A percentile compares a stretch with the other conserved stretches of the same genome.
These are phyloP conservation scores for Antheraea assamensis DNA, from an alignment of 2,888 invertebrate species.

Conservation along the genomic window DNA sequence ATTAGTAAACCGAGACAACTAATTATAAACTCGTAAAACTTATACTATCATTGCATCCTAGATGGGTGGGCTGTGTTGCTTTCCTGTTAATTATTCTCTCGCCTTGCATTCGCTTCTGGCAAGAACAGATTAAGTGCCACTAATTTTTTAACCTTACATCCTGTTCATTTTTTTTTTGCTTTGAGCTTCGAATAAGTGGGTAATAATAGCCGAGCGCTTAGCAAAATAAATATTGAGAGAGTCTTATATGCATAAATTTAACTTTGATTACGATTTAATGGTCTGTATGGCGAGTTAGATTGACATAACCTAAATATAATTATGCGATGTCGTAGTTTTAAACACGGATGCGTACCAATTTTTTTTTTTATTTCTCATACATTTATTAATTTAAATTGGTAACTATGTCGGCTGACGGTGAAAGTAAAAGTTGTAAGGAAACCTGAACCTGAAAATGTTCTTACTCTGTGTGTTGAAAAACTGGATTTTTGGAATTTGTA, in stretches of 20 bases:
- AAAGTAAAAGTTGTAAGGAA: too few species aligned
- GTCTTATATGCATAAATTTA: neutral
- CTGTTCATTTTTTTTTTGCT: slow-evolving; percentile 13
- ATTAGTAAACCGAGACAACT: neutral
- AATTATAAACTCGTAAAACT: neutral
- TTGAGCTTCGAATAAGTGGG: neutral
- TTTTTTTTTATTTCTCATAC: too few species aligned
- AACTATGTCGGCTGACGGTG: too few species aligned
- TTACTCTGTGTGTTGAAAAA: too few species aligned
- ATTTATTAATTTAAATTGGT: too few species aligned
- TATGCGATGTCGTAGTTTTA: too few species aligned
- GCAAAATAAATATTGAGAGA: slow-evolving; percentile 1
- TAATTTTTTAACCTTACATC: slow-evolving; percentile 12
- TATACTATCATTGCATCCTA: neutral
- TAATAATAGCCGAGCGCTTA: neutral
- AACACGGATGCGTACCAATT: too few species aligned
- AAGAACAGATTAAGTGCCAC: slow-evolving; percentile 9
- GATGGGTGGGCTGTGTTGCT: slow-evolving; percentile 10
- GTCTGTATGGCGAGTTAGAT: neutral
- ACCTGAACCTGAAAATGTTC: too few species aligned
- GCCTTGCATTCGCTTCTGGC: slow-evolving; percentile 9
- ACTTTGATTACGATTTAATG: neutral
- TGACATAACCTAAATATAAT: neutral
- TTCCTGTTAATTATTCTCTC: neutral
- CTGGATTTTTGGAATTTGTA: too few species aligned